A percentile compares a stretch with the other conserved stretches of the same genome.
Conservation (phyloP, 92 coral and sea anemone genomes). For the Chrysogorgia sp. region DNA sequence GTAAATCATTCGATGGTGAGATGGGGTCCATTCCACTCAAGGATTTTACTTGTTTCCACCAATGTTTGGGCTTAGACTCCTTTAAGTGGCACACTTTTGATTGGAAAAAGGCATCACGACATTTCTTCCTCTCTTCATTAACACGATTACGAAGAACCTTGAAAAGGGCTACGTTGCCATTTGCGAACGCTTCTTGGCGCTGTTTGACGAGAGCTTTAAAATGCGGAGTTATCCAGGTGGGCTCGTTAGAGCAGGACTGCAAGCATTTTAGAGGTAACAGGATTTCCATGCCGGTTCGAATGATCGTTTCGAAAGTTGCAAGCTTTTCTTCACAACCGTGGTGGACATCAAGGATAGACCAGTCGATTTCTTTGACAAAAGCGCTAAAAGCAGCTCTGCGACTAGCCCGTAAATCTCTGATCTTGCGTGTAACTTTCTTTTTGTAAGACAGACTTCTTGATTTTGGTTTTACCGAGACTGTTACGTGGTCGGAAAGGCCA, state of each 20-base stretch:
- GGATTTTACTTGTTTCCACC: slow-evolving; percentile 11
- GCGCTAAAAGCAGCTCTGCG: too few relatives aligned
- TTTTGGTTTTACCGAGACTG: too few relatives aligned
- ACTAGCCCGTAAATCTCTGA: too few relatives aligned
- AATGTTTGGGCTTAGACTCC: not conserved
- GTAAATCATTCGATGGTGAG: not conserved
- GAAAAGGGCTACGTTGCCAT: not conserved
- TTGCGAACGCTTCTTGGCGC: slow-evolving; percentile 1
- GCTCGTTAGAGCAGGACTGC: slow-evolving; percentile 1
- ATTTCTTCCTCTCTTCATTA: not conserved
- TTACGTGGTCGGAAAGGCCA: too few relatives aligned
- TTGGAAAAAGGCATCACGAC: not conserved
- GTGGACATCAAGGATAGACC: too few relatives aligned
- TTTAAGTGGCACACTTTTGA: not conserved
- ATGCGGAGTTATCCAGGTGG: slow-evolving; percentile 2
- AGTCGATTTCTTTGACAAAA: too few relatives aligned
- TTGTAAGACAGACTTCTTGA: too few relatives aligned
- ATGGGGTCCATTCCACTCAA: slow-evolving; percentile 7
- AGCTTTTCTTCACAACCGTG: too few relatives aligned
- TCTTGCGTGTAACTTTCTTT: too few relatives aligned
- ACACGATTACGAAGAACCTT: slow-evolving; percentile 1
- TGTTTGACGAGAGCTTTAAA: not conserved
- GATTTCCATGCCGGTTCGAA: slow-evolving; percentile 19
- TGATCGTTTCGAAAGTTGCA: slow-evolving; percentile 9
- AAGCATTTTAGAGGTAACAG: not conserved